A percentile compares a stretch with the other conserved stretches of the same genome.
Conservation (phyloP, 1,140 invertebrate genomes). For the Heliconius hermathena region DNA sequence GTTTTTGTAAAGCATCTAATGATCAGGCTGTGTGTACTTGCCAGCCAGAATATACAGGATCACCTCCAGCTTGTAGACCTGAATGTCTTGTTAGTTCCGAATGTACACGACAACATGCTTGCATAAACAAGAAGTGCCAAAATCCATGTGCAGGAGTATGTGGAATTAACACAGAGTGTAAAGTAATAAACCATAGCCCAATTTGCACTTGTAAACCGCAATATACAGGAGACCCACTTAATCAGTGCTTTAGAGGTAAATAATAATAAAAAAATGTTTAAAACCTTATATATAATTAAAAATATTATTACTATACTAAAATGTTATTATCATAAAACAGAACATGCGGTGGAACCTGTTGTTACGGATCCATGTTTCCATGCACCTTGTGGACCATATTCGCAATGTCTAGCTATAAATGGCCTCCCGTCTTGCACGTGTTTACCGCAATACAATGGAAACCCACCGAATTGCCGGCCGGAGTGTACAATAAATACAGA, state of each 20-base stretch:
- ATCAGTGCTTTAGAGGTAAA: slow-evolving; percentile 75
- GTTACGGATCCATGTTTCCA: slow-evolving; percentile 84
- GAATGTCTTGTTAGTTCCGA: slow-evolving; percentile 82
- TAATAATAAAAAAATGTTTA: neutral
- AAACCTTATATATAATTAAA: neutral
- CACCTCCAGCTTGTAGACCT: slow-evolving; percentile 81
- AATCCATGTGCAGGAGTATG: slow-evolving; percentile 84
- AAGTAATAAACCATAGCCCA: slow-evolving; percentile 82
- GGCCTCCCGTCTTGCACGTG: slow-evolving; percentile 86
- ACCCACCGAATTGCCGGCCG: slow-evolving; percentile 88
- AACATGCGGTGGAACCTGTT: slow-evolving; percentile 59
- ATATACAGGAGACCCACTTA: slow-evolving; percentile 84
- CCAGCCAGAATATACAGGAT: slow-evolving; percentile 75
- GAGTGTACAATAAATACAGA: slow-evolving; percentile 89
- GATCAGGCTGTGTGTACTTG: slow-evolving; percentile 87
- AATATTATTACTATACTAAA: neutral
- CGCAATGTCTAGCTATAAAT: slow-evolving; percentile 85
- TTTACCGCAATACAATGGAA: slow-evolving; percentile 85
- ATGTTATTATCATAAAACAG: slow-evolving; percentile 36
- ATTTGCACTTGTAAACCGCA: slow-evolving; percentile 81
- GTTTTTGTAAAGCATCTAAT: slow-evolving; percentile 86
- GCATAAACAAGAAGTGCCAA: slow-evolving; percentile 80
- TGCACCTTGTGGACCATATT: slow-evolving; percentile 89
- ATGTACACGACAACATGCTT: slow-evolving; percentile 75
- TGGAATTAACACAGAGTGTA: slow-evolving; percentile 82